Conservation (phyloP, 2,113 vertebrate genomes). For the Cochlearius cochlearius region DNA sequence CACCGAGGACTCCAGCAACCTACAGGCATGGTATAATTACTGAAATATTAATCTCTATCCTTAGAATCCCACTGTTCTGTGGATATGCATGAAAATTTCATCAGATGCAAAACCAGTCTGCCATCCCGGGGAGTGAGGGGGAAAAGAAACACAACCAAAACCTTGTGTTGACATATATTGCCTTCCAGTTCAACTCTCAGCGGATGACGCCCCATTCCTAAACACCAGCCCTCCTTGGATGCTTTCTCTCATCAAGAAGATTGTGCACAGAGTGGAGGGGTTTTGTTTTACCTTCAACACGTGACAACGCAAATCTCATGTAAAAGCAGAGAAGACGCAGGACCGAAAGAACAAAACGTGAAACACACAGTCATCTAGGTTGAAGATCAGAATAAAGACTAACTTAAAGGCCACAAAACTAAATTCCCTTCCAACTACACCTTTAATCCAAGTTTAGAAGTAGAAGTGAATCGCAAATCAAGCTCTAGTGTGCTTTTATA, state of each 20-base stretch:
- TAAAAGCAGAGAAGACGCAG: neutral
- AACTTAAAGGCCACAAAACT: neutral
- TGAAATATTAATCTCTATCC: slow-evolving; percentile 3
- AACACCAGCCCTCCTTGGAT: neutral
- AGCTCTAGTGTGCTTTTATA: neutral
- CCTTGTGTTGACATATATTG: neutral
- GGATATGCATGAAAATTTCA: slow-evolving; percentile 17
- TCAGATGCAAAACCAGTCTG: neutral
- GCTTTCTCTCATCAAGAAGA: neutral
- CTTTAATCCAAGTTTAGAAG: neutral
- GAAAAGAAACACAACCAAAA: neutral
- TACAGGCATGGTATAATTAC: neutral
- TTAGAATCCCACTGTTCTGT: neutral
- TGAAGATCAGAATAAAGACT: neutral
- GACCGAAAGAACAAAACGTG: neutral
- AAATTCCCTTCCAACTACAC: neutral
- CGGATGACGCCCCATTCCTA: fast-evolving
- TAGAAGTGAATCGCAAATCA: neutral
- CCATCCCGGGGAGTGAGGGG: neutral
- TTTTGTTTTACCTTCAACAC: neutral
- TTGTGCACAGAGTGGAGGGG: neutral
- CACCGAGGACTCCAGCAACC: neutral
- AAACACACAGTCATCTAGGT: neutral
- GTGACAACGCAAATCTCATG: neutral
- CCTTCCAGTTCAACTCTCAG: neutral